Base-by-base conservation (phyloP, 1,140 invertebrate species). In the Drosophila sproati region DNA sequence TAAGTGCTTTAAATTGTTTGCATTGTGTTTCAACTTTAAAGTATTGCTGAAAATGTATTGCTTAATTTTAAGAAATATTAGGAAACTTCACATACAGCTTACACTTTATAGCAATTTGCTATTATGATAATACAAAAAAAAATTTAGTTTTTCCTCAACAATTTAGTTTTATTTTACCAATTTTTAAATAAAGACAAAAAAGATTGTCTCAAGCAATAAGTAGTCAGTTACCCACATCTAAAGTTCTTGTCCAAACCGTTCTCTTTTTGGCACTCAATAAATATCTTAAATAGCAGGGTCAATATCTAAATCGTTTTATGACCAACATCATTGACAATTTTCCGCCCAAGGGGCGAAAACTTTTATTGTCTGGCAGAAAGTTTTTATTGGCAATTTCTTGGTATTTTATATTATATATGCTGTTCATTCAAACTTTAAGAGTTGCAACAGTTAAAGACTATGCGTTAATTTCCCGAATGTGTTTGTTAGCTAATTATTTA, bases 241-340 rank as follows among this genome's bases (percentile, higher is more conserved):
- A 32, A 12, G n/a, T 41, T 29, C 43, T 32, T 10, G 10, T 4
- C 3, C 32, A 28, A 35, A 34, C 43, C 37, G 3, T 37, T 60
- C 32, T 39, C 54, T 43, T 10, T 34, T 29, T 54, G 2, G 0
- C 29, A 55, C 48, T 61, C 56, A 48, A 68, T 69, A 69, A 69
- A 39, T 62, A 50, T 12, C 41, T 3, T 20, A 32, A 43, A 29
- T 5, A 28, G 6, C 54, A 34, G 59, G 77, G 59, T 77, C 77
- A 76, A 76, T 79, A 81, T 77, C 78, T 64, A 77, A 79, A 77
- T 81, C 78, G 77, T 64, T 81, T 81, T 81, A 80, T 80, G 57
- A 39, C 62, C 54, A 71, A 59, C 28, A 57, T 80, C 77, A 80
- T 81, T 72, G 77, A 52, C 67, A 76, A 72, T 80, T 80, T 82